Evolutionary conservation across 2,888 invertebrate genomes (phyloP), one percentile per base, ranked within the genome.

Genomic region (Cremastinae sp.): DNA sequence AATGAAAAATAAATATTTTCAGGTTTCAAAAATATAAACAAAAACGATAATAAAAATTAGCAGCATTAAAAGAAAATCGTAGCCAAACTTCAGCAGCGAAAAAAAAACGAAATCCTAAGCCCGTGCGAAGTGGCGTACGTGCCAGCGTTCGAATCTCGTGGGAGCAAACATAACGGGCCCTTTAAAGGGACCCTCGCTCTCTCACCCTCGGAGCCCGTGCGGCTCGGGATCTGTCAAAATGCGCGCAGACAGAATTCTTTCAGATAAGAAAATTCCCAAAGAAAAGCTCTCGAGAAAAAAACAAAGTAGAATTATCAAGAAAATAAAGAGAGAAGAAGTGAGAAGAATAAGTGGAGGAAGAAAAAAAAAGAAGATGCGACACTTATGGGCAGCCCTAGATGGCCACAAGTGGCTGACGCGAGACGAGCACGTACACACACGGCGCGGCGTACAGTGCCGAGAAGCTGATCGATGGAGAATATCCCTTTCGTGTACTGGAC

Each of bases 401-500:
- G 87, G 86, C 87, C 83, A 87, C 87, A 87, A 87, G 87, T 87
- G 87, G 87, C 87, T 82, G 84, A 83, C 84, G 81, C 79, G 83
- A 85, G 82, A 80, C 82, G 71, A 62, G 79, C 74, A 45, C 28
- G 14, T 22, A 64, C 68, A 51, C 49, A 51, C 55, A 22, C 74
- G 56, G 47, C 55, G 45, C 59, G 41, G 14, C 45, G 9, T 7
- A 43, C 16, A 35, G n/a, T 37, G 22, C 12, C 49, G 56, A 66
- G 37, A 75, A 73, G 49, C 75, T 85, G 86, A 88, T 88, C 87
- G 85, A 87, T 88, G 85, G 83, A 81, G 66, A 49, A 58, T 47
- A 51, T 55, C 80, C 81, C 82, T 78, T 68, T 64, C 16, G 62
- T 65, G 78, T 59, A 78, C 77, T 76, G 20, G n/a, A 66, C 71